Conservation (phyloP, 2,113 vertebrate species). For the Pygoscelis antarcticus region DNA sequence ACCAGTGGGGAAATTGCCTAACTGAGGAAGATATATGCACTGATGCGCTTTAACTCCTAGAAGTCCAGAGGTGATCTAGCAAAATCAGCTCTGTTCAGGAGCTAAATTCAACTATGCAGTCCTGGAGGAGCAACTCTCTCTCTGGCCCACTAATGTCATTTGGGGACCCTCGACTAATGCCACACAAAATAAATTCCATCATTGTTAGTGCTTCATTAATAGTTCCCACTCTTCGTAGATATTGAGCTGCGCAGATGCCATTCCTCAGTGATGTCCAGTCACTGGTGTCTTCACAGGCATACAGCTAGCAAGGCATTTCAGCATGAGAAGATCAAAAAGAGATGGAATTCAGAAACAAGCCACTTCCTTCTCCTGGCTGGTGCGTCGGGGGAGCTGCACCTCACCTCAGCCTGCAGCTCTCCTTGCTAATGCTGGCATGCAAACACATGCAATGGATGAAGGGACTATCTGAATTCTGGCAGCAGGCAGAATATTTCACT, state of each 20-base stretch:
- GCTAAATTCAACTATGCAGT: background rate
- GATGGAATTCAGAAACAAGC: background rate
- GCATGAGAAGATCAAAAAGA: background rate
- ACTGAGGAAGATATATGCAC: background rate
- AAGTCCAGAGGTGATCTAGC: background rate
- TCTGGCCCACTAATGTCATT: background rate
- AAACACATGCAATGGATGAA: background rate
- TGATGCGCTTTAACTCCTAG: background rate
- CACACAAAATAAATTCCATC: background rate
- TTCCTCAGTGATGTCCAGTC: background rate
- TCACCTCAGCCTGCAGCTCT: accelerated
- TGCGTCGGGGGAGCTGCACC: background rate
- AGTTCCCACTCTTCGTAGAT: background rate
- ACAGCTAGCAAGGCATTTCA: background rate
- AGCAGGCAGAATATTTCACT: background rate
- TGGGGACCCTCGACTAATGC: background rate
- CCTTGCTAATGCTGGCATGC: background rate
- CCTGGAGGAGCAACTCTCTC: background rate
- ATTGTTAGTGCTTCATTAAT: background rate
- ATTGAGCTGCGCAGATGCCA: background rate
- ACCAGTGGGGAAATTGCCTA: background rate
- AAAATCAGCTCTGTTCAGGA: background rate
- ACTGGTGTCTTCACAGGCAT: background rate
- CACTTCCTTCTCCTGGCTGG: background rate
- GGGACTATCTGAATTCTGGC: background rate